Base-by-base conservation (phyloP, 2,888 invertebrate genomes). In the Myopa tessellatipennis region DNA sequence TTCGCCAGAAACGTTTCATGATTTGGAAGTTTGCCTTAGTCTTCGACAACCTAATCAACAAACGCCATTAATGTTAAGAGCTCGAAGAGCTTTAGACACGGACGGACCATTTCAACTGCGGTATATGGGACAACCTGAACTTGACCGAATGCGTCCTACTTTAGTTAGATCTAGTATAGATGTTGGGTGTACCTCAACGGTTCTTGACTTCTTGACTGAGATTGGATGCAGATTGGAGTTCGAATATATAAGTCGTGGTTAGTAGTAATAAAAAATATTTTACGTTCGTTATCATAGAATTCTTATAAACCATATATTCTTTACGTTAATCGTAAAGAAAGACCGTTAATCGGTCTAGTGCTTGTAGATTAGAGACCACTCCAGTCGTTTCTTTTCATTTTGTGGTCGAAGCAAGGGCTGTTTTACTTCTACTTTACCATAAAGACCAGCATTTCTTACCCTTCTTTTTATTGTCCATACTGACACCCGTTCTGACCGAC, bases 131-230 rank as follows among this genome's bases (percentile, higher is more conserved):
- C 95, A 96, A 85, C 95, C 96, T 26, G 97, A 98, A 88, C 89
- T 96, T 1, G 97, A 95, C 38, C 96, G 96, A 87, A 94, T 93
- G 76, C 91, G 97, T 8, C 96, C 97, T 0, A 98, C 98, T 0
- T 92, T 98, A 34, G 95, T 98, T 4, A 91, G 98, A 55, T 97
- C 95, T 52, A 97, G 97, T 85, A 94, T 98, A 77, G 98, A 98
- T 87, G 96, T 98, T 82, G 96, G 96, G 0, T 96, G 96, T 80
- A 97, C 95, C 83, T 94, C 94, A 34, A 96, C 96, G 85, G 93
- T 98, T 12, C 93, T 96, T 0, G 96, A 97, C 82, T 98, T 98
- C 86, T 92, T 98, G 0, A 95, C 94, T 80, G 98, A 98, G 90
- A 91, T 98, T 81, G 98, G 98, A 0, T 96, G 95, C 84, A 91